A percentile compares a stretch with the other conserved stretches of the same genome.
Conservation (phyloP, 2,888 invertebrate genomes). For the Drosophila anomalata region DNA sequence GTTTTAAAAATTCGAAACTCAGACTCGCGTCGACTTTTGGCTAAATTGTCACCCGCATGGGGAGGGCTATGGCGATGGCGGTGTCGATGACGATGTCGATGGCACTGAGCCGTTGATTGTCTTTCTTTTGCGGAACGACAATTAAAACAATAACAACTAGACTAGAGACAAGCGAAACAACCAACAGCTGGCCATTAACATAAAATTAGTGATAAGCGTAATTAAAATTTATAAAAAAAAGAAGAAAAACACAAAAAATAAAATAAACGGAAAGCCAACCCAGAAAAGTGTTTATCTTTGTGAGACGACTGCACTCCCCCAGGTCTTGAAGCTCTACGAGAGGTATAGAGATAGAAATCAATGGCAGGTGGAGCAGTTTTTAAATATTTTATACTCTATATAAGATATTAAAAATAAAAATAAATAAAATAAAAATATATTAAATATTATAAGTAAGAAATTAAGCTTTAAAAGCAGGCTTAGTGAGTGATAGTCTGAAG, state of each 20-base stretch:
- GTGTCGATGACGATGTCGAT: slow-evolving; percentile 10
- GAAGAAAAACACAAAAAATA: slow-evolving; percentile 12
- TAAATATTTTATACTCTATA: slow-evolving; percentile 4
- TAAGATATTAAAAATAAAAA: not conserved
- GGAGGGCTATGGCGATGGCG: slow-evolving; percentile 9
- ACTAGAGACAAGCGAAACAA: slow-evolving; percentile 15
- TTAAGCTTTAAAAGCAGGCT: not conserved
- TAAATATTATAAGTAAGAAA: not conserved
- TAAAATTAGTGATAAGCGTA: slow-evolving; percentile 80
- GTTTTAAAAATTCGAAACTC: slow-evolving; percentile 10
- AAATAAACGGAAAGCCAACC: slow-evolving; percentile 37
- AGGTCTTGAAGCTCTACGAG: slow-evolving; percentile 18
- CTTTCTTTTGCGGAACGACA: slow-evolving; percentile 29
- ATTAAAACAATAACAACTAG: slow-evolving; percentile 5
- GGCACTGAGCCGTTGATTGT: not conserved
- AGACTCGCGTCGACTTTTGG: slow-evolving; percentile 27
- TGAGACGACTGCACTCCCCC: slow-evolving; percentile 23
- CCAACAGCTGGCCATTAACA: slow-evolving; percentile 78
- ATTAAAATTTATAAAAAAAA: slow-evolving; percentile 66
- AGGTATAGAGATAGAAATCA: slow-evolving; percentile 21
- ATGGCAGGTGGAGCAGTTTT: slow-evolving; percentile 16
- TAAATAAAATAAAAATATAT: not conserved
- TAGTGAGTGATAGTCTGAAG: too few species aligned
- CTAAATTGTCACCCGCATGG: slow-evolving; percentile 68
- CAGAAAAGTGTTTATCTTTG: slow-evolving; percentile 48